These are phyloP conservation scores for Crepidodera aurea DNA, from an alignment of 2,888 invertebrate species.

Conservation along the genomic window DNA sequence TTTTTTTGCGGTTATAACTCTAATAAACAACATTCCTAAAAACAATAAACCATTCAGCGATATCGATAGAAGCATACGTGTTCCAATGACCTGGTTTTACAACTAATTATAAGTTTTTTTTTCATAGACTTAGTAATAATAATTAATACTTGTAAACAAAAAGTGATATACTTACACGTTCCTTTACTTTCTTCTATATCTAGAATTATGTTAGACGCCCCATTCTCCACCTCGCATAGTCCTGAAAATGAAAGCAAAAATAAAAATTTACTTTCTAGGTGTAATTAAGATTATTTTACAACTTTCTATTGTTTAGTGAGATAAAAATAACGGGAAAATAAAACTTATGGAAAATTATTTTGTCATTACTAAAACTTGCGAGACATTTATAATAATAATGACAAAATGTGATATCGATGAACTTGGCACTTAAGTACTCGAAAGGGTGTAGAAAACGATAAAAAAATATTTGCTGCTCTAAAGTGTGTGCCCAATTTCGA, in stretches of 20 bases:
- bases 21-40: neutral
- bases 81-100: constrained; percentile 14
- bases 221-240: constrained; percentile 85
- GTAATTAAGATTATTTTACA: constrained; percentile 7
- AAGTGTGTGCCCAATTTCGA: too few relatives aligned
- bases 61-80: neutral
- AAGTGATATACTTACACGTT: constrained; percentile 72
- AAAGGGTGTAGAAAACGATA: too few relatives aligned
- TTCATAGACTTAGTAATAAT: constrained; percentile 5
- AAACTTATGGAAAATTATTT: too few relatives aligned
- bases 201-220: constrained; percentile 87
- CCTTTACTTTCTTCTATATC: constrained; percentile 91
- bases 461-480: too few relatives aligned
- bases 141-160: constrained; percentile 24
- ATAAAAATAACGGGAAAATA: too few relatives aligned
- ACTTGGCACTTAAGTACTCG: too few relatives aligned
- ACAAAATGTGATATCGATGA: too few relatives aligned
- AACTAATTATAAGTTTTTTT: constrained; percentile 7
- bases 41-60: neutral
- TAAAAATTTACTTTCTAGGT: neutral
- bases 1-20: too few relatives aligned
- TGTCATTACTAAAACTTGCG: too few relatives aligned
- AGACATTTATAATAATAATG: too few relatives aligned
- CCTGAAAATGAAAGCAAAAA: constrained; percentile 60
- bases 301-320: constrained; percentile 7